These are phyloP conservation scores for Trissolcus basalis DNA, from an alignment of 1,140 invertebrate species.

Conservation along the genomic window DNA sequence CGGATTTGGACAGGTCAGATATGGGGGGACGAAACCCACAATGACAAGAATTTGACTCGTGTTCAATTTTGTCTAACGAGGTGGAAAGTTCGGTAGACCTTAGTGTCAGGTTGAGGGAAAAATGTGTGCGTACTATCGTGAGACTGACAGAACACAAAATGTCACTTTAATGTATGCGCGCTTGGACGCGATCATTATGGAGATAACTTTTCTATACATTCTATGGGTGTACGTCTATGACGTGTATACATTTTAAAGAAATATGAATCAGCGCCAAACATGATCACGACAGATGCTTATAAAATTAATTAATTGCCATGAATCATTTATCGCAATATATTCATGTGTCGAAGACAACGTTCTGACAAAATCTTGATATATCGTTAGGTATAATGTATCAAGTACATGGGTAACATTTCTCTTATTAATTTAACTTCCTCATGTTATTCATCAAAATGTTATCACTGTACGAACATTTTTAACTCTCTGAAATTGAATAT, in stretches of 20 bases:
- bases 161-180: constrained; percentile 50
- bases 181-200: constrained; percentile 21
- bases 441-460: constrained; percentile 29
- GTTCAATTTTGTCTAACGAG: too few relatives aligned
- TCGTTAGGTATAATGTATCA: constrained; percentile 22
- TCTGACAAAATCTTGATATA: constrained; percentile 46
- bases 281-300: constrained; percentile 36
- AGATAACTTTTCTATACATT: constrained; percentile 44
- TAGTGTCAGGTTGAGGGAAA: constrained; percentile 28
- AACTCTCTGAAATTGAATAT: neutral
- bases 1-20: too few relatives aligned
- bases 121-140: constrained; percentile 42
- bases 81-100: constrained; percentile 34
- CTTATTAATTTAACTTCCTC: constrained; percentile 43
- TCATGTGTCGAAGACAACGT: constrained; percentile 36
- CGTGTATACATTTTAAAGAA: constrained; percentile 22
- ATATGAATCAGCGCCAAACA: constrained; percentile 47
- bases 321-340: constrained; percentile 49
- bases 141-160: constrained; percentile 55
- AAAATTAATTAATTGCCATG: constrained; percentile 55
- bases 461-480: constrained; percentile 1
- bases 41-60: too few relatives aligned
- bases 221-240: constrained; percentile 29
- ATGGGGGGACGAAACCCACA: too few relatives aligned
- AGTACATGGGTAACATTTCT: constrained; percentile 23